phyloP scores from a whole-genome alignment of 2,797 vertebrate genomes.

The Allochrocebus solatus region DNA sequence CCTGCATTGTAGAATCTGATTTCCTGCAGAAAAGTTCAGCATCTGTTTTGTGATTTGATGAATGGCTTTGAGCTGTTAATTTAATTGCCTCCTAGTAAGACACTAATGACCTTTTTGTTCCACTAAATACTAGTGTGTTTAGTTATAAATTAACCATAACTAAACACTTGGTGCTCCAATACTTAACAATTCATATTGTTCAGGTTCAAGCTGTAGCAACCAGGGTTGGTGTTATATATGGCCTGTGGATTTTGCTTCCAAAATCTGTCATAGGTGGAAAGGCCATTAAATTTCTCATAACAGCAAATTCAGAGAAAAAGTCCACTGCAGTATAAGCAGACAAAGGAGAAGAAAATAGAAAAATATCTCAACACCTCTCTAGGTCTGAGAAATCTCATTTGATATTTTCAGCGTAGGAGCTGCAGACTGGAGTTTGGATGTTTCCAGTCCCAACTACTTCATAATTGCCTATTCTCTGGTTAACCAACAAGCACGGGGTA shows the following conservation, averaged over 20 bases:
- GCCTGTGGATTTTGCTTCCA: conserved; percentile 39
- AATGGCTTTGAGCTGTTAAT: conserved; percentile 85
- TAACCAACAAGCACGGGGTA: background rate
- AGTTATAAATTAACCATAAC: conserved; percentile 87
- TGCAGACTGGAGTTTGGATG: background rate
- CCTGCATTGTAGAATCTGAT: conserved; percentile 76
- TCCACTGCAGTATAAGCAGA: background rate
- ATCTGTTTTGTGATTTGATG: conserved; percentile 87
- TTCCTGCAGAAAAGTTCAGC: conserved; percentile 83
- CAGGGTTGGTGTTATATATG: conserved; percentile 4
- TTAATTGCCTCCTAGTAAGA: conserved; percentile 88
- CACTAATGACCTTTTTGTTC: conserved; percentile 88
- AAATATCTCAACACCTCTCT: background rate
- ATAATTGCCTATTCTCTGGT: background rate
- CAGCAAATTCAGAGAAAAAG: background rate
- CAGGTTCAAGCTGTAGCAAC: conserved; percentile 63
- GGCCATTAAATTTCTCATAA: background rate
- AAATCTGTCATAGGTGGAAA: conserved; percentile 22
- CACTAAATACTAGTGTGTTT: conserved; percentile 86
- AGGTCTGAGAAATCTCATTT: background rate
- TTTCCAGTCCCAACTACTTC: background rate
- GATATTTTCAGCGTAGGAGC: background rate
- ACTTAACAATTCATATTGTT: conserved; percentile 73
- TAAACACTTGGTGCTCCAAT: conserved; percentile 82
- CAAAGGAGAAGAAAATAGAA: background rate